phyloP scores from a whole-genome alignment of 2,797 vertebrate species.

The Clarias laeviceps region DNA sequence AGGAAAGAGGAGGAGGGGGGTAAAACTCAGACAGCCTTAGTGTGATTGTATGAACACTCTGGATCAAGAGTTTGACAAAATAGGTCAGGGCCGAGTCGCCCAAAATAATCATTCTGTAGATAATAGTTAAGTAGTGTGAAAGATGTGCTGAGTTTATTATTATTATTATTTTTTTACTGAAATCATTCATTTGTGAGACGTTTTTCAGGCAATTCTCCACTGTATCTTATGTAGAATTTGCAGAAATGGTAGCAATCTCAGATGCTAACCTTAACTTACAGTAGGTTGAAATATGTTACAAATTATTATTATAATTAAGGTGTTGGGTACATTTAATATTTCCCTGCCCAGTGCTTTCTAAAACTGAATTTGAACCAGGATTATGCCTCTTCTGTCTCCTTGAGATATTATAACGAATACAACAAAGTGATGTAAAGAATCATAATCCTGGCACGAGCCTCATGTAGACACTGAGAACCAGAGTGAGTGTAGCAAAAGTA shows the following conservation, averaged over 20 bases:
- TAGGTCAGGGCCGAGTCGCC: conserved; percentile 17
- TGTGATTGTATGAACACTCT: conserved; percentile 22
- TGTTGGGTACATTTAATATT: background rate
- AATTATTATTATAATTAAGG: background rate
- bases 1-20: background rate
- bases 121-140: background rate
- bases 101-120: background rate
- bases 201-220: conserved; percentile 2
- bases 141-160: background rate
- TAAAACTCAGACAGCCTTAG: conserved; percentile 19
- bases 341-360: background rate
- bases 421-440: background rate
- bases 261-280: background rate
- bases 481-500: background rate
- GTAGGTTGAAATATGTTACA: background rate
- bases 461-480: background rate
- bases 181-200: background rate
- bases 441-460: background rate
- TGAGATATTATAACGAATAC: background rate
- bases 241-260: background rate
- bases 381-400: background rate
- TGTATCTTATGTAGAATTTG: background rate
- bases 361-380: background rate
- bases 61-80: conserved; percentile 17
- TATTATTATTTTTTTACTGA: background rate